Conservation (phyloP, 2,113 vertebrate genomes). For the Excalfactoria chinensis region DNA sequence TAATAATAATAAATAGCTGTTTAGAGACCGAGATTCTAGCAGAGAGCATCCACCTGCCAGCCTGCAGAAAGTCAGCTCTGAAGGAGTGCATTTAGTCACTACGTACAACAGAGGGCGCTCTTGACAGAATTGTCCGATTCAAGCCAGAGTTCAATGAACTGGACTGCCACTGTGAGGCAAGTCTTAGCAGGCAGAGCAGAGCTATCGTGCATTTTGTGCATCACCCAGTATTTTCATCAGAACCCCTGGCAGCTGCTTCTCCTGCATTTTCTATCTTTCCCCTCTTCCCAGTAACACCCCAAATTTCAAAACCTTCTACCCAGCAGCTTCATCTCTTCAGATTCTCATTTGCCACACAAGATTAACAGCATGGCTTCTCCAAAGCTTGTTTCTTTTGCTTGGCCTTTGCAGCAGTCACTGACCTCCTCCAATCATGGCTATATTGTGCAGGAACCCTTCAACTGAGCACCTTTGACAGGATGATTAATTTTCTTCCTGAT, state of each 20-base stretch:
- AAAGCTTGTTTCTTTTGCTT: not conserved
- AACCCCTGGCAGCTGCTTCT: not conserved
- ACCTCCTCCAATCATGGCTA: not conserved
- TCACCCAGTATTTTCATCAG: fast-evolving
- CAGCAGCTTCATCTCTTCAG: not conserved
- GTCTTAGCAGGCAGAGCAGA: not conserved
- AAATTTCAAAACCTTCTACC: not conserved
- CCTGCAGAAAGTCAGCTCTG: too few relatives aligned
- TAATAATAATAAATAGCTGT: not conserved
- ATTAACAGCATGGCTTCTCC: not conserved
- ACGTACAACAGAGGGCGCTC: constrained; percentile 12
- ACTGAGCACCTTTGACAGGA: not conserved
- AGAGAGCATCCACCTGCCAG: not conserved
- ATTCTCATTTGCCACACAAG: not conserved
- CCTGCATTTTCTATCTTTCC: fast-evolving
- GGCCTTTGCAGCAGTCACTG: not conserved
- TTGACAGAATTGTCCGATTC: not conserved
- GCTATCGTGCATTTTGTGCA: not conserved
- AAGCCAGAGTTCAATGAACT: too few relatives aligned
- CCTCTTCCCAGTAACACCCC: not conserved
- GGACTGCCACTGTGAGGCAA: too few relatives aligned
- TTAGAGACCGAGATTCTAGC: not conserved
- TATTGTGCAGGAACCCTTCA: not conserved
- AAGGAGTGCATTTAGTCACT: not conserved
- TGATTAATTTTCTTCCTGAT: not conserved